Evolutionary conservation across 1,140 invertebrate species (phyloP).

Genomic region (Drosophila tani): DNA sequence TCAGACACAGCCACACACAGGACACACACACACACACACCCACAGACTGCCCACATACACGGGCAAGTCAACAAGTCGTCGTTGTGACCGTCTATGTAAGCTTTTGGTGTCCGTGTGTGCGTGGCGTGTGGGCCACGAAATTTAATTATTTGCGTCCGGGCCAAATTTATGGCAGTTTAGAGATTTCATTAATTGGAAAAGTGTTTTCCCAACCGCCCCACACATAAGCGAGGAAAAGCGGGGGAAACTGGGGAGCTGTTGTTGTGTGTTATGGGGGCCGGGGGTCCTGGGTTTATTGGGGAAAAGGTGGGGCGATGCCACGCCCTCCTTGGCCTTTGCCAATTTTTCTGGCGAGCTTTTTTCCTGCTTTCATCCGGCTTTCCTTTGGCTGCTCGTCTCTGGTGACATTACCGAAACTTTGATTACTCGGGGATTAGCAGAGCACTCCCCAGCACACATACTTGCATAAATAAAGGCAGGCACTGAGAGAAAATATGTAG

Average conservation of each 20-base stretch:
- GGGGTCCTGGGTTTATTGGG: constrained; percentile 1
- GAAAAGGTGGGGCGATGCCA: not conserved
- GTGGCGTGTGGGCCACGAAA: constrained; percentile 63
- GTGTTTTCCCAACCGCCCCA: constrained; percentile 59
- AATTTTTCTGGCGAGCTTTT: constrained; percentile 59
- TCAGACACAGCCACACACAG: constrained; percentile 45
- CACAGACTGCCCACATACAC: constrained; percentile 9
- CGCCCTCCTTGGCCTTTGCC: constrained; percentile 21
- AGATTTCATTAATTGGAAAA: constrained; percentile 85
- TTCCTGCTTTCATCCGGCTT: constrained; percentile 30
- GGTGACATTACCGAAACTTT: constrained; percentile 79
- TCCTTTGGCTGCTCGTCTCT: constrained; percentile 50
- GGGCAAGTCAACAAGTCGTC: constrained; percentile 70
- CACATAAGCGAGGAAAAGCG: not conserved
- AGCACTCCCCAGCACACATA: constrained; percentile 46
- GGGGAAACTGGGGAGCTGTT: not conserved
- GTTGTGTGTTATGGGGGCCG: not conserved
- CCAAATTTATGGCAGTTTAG: constrained; percentile 83
- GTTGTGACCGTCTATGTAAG: constrained; percentile 19
- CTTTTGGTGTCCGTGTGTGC: constrained; percentile 33
- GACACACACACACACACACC: constrained; percentile 7
- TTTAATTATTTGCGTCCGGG: constrained; percentile 82
- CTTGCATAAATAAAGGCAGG: constrained; percentile 39
- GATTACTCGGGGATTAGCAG: constrained; percentile 82
- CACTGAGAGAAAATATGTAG: not conserved